phyloP scores from a whole-genome alignment of 2,113 vertebrate species.

The Limanda limanda region DNA sequence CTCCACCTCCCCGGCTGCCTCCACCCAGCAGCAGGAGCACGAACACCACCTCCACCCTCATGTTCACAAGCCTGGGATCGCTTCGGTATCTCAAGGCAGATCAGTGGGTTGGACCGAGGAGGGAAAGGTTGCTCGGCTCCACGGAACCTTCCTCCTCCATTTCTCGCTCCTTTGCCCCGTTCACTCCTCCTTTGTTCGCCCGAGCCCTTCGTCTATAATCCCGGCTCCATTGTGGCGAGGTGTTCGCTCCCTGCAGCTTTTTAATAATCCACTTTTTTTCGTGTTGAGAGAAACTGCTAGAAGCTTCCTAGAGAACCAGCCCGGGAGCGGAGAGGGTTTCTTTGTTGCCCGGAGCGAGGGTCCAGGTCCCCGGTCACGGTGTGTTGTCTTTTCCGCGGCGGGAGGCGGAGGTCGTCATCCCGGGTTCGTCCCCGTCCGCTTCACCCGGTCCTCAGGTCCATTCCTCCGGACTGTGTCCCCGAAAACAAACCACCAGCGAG shows the following conservation, averaged over 20 bases:
- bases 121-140: constrained; percentile 33
- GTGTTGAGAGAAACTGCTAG: background rate
- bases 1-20: background rate
- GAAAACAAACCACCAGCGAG: background rate
- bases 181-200: constrained; percentile 76
- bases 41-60: constrained; percentile 70
- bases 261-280: background rate
- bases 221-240: constrained; percentile 19
- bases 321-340: constrained; percentile 39
- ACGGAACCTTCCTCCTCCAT: constrained; percentile 67
- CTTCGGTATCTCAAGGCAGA: background rate
- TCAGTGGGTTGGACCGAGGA: background rate
- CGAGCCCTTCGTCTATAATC: constrained; percentile 48
- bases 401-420: constrained; percentile 63
- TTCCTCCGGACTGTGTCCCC: background rate
- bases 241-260: background rate
- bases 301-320: constrained; percentile 19
- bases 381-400: constrained; percentile 45
- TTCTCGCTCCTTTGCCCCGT: constrained; percentile 29
- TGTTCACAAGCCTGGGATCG: constrained; percentile 36
- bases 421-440: constrained; percentile 48
- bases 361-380: constrained; percentile 40
- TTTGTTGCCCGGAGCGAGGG: constrained; percentile 70
- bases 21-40: constrained; percentile 65
- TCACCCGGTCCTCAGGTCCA: constrained; percentile 1